Base-by-base conservation (phyloP, 2,888 invertebrate species). In the Athetis lepigone region DNA sequence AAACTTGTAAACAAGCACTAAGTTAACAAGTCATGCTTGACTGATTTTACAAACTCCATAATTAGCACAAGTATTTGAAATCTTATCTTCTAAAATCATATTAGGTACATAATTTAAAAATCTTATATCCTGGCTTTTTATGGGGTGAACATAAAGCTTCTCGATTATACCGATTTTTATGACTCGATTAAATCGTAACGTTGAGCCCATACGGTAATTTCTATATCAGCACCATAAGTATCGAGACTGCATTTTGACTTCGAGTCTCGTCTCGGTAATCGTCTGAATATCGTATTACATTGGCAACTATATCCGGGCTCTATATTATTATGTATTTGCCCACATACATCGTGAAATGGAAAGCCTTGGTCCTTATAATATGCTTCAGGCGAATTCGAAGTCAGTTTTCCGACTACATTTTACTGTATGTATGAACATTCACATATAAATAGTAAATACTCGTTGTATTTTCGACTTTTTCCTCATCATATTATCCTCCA, bases 121-220 rank as follows among this genome's bases (percentile, higher is more conserved):
- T 57, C 19, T 40, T 51, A 55, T 40, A 25, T 19, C 6, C 23
- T 40, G 11, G 8, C 18, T 61, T 49, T 54, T 63, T 70, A 70
- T 70, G 9, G 43, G 23, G 40, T 40, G 33, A 57, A 43, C 70
- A 49, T 70, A 70, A 64, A 70, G 43, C 16, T 23, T 11, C 54
- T 42, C 36, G 69, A 29, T 51, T 40, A 52, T 19, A 61, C 49
- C 47, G 33, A 61, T 27, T 27, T 63, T 64, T 46, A 64, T 40
- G 45, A 45, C 40, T 65, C 64, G 55, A 65, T 64, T 65, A 64
- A 27, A 39, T 27, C 16, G 33, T 51, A 18, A 33, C 23, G 40
- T 18, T 13, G 11, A 59, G 21, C n/a, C n/a, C 9, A 27, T 54
- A 11, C 29, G 52, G 25, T 19, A 37, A 37, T 63, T 63, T 29